Conservation (phyloP, 2,113 vertebrate species). For the Muscicapa adusta region DNA sequence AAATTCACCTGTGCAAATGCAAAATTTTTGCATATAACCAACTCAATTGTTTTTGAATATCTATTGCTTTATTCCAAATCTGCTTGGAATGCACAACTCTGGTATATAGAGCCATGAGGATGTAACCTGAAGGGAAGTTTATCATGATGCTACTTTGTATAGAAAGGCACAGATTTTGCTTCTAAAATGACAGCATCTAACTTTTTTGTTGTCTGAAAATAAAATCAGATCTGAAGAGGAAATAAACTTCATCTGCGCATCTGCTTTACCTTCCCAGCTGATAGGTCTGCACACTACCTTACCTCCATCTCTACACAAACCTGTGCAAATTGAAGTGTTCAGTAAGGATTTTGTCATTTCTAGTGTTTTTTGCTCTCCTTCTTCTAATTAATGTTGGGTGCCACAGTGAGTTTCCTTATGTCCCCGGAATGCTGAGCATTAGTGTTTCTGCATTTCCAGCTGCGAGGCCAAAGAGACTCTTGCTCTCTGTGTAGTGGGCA, state of each 20-base stretch:
- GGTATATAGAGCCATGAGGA: rapidly evolving
- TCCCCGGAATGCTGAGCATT: background rate
- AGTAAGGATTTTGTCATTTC: background rate
- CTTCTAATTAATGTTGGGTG: background rate
- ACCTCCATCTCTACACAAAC: background rate
- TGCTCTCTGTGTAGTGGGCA: background rate
- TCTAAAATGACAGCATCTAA: background rate
- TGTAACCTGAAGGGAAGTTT: background rate
- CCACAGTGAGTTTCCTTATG: background rate
- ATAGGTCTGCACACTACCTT: background rate
- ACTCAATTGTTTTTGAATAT: background rate
- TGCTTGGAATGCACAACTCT: background rate
- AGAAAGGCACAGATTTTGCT: background rate
- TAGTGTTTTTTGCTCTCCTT: background rate
- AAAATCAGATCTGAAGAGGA: background rate
- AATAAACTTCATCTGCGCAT: background rate
- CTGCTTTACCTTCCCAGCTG: background rate
- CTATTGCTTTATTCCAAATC: background rate
- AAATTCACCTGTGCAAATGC: background rate
- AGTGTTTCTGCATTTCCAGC: background rate
- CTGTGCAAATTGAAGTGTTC: background rate
- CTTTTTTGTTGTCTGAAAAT: background rate
- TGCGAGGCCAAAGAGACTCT: background rate
- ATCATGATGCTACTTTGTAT: background rate
- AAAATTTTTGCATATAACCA: background rate